These are phyloP conservation scores for Lytechinus variegatus DNA, from an alignment of 35 echinoderm and acorn worm genomes.

Conservation along the genomic window DNA sequence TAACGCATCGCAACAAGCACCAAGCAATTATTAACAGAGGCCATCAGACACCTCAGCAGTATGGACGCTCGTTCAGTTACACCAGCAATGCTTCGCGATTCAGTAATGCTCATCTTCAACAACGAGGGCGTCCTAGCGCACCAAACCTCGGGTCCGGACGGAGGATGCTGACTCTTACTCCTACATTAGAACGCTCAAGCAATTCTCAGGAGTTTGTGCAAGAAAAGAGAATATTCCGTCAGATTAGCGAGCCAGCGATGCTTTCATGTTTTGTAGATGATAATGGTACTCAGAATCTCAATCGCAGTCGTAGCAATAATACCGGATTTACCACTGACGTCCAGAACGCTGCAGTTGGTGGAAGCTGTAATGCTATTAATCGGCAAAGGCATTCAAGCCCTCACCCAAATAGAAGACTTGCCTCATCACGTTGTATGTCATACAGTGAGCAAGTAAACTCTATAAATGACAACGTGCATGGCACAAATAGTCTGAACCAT, in stretches of 20 bases:
- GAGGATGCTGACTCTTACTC: not conserved
- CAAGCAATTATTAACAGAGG: slow-evolving; percentile 17
- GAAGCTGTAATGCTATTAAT: slow-evolving; percentile 30
- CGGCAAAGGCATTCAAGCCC: slow-evolving; percentile 14
- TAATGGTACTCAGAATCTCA: not conserved
- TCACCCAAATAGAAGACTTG: not conserved
- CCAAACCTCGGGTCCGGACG: not conserved
- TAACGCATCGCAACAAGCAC: slow-evolving; percentile 42
- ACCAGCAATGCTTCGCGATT: slow-evolving; percentile 9
- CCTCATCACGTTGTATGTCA: not conserved
- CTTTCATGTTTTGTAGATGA: slow-evolving; percentile 3
- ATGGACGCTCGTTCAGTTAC: slow-evolving; percentile 20
- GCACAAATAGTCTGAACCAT: not conserved
- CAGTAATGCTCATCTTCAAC: not conserved
- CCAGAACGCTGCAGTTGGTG: not conserved
- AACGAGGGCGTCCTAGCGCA: not conserved
- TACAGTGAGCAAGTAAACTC: not conserved
- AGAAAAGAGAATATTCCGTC: slow-evolving; percentile 44
- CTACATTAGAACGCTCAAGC: not conserved
- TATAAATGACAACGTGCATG: slow-evolving; percentile 28
- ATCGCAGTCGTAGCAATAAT: slow-evolving; percentile 50
- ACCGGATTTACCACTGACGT: not conserved
- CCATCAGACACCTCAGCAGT: slow-evolving; percentile 9
- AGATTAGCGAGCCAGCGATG: slow-evolving; percentile 44
- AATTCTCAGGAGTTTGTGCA: slow-evolving; percentile 37